phyloP scores from a whole-genome alignment of 2,888 invertebrate species.

The Exocentrus adspersus region DNA sequence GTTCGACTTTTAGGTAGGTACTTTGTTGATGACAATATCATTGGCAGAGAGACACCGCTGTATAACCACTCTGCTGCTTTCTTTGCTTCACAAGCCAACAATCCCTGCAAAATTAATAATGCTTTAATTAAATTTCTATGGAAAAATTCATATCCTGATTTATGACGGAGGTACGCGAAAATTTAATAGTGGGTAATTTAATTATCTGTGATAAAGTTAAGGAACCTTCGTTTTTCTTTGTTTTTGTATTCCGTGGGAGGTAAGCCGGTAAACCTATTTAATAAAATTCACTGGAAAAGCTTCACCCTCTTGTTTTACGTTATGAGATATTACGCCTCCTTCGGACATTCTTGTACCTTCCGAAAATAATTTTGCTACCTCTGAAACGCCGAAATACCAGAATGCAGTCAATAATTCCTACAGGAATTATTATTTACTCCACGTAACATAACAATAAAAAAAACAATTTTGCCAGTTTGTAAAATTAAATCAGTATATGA shows the following conservation, averaged over 20 bases:
- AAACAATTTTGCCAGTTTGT: no score
- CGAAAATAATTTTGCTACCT: neutral
- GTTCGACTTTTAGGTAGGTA: no score
- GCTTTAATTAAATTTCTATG: conserved; percentile 26
- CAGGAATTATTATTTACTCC: no score
- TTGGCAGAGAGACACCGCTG: no score
- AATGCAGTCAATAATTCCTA: no score
- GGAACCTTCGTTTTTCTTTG: conserved; percentile 10
- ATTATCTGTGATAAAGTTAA: conserved; percentile 16
- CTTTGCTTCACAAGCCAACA: neutral
- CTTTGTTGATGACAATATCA: no score
- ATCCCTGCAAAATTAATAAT: conserved; percentile 21
- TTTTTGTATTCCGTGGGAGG: conserved; percentile 1
- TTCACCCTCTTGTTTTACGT: neutral
- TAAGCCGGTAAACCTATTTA: neutral
- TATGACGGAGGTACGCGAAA: conserved; percentile 1
- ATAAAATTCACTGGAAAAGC: neutral
- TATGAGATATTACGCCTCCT: no score
- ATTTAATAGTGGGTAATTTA: conserved; percentile 20
- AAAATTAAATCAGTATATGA: no score
- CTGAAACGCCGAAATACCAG: neutral
- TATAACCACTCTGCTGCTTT: neutral
- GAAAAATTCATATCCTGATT: conserved; percentile 25
- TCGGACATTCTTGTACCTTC: no score
- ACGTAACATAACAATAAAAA: no score